A percentile compares a stretch with the other conserved stretches of the same genome.
Conservation (phyloP, 2,797 vertebrate species). For the Sparidentex hasta region DNA sequence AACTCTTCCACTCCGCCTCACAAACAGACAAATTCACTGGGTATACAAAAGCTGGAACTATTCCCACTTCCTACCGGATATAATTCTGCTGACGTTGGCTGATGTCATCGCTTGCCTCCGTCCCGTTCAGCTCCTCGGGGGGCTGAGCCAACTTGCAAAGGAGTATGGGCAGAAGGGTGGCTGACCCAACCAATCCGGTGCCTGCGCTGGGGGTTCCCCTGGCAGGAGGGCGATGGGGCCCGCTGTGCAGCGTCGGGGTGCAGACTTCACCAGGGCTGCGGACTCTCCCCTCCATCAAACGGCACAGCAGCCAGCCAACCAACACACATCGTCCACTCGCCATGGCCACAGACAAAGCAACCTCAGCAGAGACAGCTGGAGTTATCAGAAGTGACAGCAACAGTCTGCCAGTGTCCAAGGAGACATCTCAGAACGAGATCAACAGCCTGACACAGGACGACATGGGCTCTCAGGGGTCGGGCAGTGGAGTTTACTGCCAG, state of each 20-base stretch:
- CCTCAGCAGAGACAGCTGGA: slow-evolving; percentile 59
- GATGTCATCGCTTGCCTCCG: slow-evolving; percentile 65
- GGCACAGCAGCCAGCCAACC: slow-evolving; percentile 80
- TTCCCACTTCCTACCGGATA: slow-evolving; percentile 47
- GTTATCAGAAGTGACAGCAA: slow-evolving; percentile 70
- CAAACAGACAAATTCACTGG: slow-evolving; percentile 38
- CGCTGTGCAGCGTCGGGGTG: slow-evolving; percentile 91
- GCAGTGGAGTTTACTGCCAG: slow-evolving; percentile 85
- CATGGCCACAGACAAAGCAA: slow-evolving; percentile 69
- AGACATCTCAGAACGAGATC: slow-evolving; percentile 83
- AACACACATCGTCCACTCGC: slow-evolving; percentile 49
- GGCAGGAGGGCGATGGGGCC: slow-evolving; percentile 86
- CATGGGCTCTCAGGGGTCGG: slow-evolving; percentile 81
- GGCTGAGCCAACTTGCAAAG: slow-evolving; percentile 81
- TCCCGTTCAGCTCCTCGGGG: slow-evolving; percentile 84
- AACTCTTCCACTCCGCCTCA: slow-evolving; percentile 28
- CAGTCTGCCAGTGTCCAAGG: slow-evolving; percentile 70
- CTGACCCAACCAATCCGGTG: slow-evolving; percentile 86
- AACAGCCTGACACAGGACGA: slow-evolving; percentile 81
- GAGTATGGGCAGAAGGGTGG: slow-evolving; percentile 87
- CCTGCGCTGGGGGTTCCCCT: slow-evolving; percentile 86
- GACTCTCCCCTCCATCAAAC: slow-evolving; percentile 91
- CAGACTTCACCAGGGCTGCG: slow-evolving; percentile 97
- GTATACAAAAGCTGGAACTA: slow-evolving; percentile 54
- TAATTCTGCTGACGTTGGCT: slow-evolving; percentile 49